These are phyloP conservation scores for Sebastes cheni DNA, from an alignment of 2,797 vertebrate genomes.

Conservation along the genomic window DNA sequence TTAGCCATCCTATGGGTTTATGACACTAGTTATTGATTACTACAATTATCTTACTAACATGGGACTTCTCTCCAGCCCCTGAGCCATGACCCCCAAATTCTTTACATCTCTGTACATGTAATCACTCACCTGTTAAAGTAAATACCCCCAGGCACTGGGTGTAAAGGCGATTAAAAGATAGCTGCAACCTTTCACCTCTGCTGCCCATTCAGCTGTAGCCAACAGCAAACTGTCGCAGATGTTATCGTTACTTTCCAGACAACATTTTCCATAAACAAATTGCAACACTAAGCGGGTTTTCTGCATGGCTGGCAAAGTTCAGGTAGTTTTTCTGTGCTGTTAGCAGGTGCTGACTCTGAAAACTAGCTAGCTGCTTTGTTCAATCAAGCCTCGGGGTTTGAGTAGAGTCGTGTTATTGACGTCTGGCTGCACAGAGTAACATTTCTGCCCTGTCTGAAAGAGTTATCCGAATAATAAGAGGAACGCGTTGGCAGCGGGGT, in stretches of 20 bases:
- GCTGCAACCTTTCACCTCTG: conserved; percentile 44
- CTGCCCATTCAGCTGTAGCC: conserved; percentile 31
- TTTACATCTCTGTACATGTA: conserved; percentile 4
- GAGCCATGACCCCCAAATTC: neutral
- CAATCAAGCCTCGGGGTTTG: conserved; percentile 11
- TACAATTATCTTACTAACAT: neutral
- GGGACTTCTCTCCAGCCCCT: neutral
- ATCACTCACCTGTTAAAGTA: conserved; percentile 29
- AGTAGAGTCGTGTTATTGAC: conserved; percentile 24
- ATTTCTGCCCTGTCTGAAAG: conserved; percentile 17
- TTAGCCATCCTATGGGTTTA: neutral
- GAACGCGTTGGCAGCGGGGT: conserved; percentile 13
- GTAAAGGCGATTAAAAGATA: conserved; percentile 44
- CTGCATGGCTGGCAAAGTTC: conserved; percentile 15
- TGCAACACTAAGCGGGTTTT: conserved; percentile 14
- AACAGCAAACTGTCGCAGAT: conserved; percentile 27
- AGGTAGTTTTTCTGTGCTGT: neutral
- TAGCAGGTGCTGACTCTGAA: conserved; percentile 31
- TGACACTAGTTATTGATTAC: neutral
- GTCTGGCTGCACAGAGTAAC: neutral
- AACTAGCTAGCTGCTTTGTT: conserved; percentile 16
- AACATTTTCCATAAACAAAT: conserved; percentile 33
- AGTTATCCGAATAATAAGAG: conserved; percentile 19
- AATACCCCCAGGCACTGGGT: neutral
- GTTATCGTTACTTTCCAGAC: conserved; percentile 26